A percentile compares a stretch with the other conserved stretches of the same genome.
phyloP scores from a whole-genome alignment of 2,113 vertebrate species.

The Gymnobelideus leadbeateri region DNA sequence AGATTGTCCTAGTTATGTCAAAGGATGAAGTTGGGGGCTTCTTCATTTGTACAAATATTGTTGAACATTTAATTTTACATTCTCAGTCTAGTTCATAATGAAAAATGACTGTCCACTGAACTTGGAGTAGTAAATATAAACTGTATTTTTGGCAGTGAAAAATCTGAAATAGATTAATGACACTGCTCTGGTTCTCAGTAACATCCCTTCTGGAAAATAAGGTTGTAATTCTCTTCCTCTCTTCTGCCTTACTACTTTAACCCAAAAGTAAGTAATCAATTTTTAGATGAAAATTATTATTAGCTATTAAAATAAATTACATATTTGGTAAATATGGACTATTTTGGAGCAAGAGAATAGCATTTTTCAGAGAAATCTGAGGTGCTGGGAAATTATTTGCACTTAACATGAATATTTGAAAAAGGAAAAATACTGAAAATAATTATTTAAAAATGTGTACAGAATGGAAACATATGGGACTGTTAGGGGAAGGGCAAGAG shows the following conservation, averaged over 20 bases:
- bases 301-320: conserved; percentile 76
- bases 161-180: conserved; percentile 68
- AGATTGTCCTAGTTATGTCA: conserved; percentile 81
- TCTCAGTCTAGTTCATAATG: conserved; percentile 73
- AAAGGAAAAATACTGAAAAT: conserved; percentile 47
- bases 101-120: conserved; percentile 76
- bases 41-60: conserved; percentile 78
- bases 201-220: conserved; percentile 63
- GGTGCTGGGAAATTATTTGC: conserved; percentile 54
- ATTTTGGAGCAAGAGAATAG: conserved; percentile 59
- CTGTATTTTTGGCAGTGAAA: conserved; percentile 73
- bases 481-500: neutral
- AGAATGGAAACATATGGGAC: neutral
- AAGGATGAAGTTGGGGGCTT: conserved; percentile 74
- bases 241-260: conserved; percentile 73
- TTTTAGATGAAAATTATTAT: conserved; percentile 74
- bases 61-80: conserved; percentile 79
- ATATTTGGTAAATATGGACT: conserved; percentile 76
- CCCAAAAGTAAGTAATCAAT: conserved; percentile 79
- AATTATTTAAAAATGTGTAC: neutral
- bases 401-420: conserved; percentile 51
- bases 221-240: conserved; percentile 32
- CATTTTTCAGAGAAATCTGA: conserved; percentile 55
- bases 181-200: conserved; percentile 67
- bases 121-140: conserved; percentile 71